These are phyloP conservation scores for Drosophila meridiana DNA, from an alignment of 2,888 invertebrate genomes.

Conservation along the genomic window DNA sequence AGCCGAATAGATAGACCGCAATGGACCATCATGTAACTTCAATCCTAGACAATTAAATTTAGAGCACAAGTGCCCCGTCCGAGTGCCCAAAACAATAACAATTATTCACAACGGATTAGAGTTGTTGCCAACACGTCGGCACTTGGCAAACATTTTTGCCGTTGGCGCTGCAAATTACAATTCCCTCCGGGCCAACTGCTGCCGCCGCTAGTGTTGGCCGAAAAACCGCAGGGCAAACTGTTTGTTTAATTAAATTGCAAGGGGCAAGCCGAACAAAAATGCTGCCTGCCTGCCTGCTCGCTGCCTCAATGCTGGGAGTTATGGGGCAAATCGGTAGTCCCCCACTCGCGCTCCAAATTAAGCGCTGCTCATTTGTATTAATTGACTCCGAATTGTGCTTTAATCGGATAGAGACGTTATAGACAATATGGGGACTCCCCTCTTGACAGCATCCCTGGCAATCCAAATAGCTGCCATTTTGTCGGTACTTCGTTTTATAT, in stretches of 20 bases:
- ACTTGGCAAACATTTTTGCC: conserved; percentile 67
- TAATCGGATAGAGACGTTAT: conserved; percentile 52
- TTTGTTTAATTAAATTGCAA: conserved; percentile 79
- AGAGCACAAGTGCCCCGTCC: conserved; percentile 29
- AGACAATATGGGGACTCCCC: conserved; percentile 38
- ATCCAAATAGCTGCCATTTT: conserved; percentile 55
- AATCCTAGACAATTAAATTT: conserved; percentile 59
- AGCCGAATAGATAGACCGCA: background rate
- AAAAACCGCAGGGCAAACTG: conserved; percentile 69
- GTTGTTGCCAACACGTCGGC: conserved; percentile 74
- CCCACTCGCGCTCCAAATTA: background rate
- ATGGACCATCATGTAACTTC: conserved; percentile 20
- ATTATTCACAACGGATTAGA: conserved; percentile 79
- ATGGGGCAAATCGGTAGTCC: conserved; percentile 25
- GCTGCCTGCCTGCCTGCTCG: background rate
- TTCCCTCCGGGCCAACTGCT: conserved; percentile 61
- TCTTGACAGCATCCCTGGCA: background rate
- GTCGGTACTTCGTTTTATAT: conserved; percentile 62
- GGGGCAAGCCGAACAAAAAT: conserved; percentile 33
- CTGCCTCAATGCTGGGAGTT: conserved; percentile 29
- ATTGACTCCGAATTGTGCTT: conserved; percentile 69
- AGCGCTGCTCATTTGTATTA: conserved; percentile 68
- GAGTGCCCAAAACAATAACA: conserved; percentile 72
- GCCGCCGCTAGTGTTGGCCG: conserved; percentile 21
- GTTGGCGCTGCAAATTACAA: conserved; percentile 69